These are phyloP conservation scores for Rhopilema esculentum DNA, from an alignment of 30 jellyfish, hydroid and myxozoan species.

Conservation along the genomic window DNA sequence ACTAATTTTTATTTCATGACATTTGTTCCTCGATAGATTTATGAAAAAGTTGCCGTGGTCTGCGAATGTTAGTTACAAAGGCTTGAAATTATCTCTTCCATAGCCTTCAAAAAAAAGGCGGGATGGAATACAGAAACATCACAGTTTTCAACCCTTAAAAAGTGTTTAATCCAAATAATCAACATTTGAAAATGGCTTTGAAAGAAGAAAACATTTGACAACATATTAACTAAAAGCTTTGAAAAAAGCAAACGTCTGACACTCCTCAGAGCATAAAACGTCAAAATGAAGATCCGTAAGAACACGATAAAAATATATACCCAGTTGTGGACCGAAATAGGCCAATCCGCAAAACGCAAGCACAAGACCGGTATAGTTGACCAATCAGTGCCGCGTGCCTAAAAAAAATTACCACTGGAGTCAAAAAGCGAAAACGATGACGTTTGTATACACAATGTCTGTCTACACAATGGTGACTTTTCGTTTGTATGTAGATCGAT, in stretches of 20 bases:
- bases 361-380: background rate
- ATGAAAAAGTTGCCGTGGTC: too few species aligned
- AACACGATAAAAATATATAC: background rate
- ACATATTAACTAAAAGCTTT: background rate
- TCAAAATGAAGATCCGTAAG: background rate
- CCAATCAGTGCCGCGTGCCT: background rate
- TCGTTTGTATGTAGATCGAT: background rate
- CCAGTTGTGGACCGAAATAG: background rate
- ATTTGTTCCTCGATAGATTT: too few species aligned
- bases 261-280: background rate
- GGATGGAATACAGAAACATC: too few species aligned
- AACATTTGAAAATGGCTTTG: too few species aligned
- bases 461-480: background rate
- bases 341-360: background rate
- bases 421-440: background rate
- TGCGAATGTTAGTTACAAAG: too few species aligned
- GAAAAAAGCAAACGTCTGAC: background rate
- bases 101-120: too few species aligned
- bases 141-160: too few species aligned
- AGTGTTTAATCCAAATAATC: too few species aligned
- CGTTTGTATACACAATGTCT: too few species aligned
- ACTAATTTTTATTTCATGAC: too few species aligned
- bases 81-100: too few species aligned
- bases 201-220: too few species aligned
- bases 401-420: background rate